A percentile compares a stretch with the other conserved stretches of the same genome.
These are phyloP conservation scores for Pararge aegeria DNA, from an alignment of 1,140 invertebrate genomes.

Conservation along the genomic window DNA sequence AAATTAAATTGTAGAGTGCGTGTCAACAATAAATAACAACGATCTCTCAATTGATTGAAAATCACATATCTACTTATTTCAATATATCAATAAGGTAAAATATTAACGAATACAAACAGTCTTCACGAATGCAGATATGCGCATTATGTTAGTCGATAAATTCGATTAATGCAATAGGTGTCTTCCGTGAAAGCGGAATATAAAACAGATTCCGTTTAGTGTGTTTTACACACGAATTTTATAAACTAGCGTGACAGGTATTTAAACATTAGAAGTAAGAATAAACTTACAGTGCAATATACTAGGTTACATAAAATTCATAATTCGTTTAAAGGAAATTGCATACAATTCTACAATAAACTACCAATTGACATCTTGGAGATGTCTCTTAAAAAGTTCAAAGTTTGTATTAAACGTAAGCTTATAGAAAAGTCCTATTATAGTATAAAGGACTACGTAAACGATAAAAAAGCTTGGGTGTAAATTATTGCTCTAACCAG, in stretches of 20 bases:
- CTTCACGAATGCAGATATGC: neutral
- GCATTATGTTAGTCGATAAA: neutral
- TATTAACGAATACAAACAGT: neutral
- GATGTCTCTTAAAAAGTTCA: no score
- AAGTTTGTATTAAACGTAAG: no score
- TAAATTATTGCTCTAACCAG: no score
- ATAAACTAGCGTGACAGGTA: conserved; percentile 5
- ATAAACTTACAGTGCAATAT: neutral
- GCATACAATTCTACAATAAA: no score
- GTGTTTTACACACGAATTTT: neutral
- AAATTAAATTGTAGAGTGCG: neutral
- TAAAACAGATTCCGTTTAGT: neutral
- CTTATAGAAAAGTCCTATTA: no score
- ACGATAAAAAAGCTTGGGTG: no score
- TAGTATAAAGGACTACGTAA: no score
- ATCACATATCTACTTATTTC: neutral
- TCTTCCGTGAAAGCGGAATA: conserved; percentile 2
- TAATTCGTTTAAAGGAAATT: no score
- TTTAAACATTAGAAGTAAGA: neutral
- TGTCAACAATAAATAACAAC: no score
- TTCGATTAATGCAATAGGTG: neutral
- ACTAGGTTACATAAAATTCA: no score
- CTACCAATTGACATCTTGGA: no score
- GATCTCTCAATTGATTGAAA: neutral
- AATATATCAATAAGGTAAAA: neutral